Conservation (phyloP, 2,113 vertebrate genomes). For the Nestor notabilis region DNA sequence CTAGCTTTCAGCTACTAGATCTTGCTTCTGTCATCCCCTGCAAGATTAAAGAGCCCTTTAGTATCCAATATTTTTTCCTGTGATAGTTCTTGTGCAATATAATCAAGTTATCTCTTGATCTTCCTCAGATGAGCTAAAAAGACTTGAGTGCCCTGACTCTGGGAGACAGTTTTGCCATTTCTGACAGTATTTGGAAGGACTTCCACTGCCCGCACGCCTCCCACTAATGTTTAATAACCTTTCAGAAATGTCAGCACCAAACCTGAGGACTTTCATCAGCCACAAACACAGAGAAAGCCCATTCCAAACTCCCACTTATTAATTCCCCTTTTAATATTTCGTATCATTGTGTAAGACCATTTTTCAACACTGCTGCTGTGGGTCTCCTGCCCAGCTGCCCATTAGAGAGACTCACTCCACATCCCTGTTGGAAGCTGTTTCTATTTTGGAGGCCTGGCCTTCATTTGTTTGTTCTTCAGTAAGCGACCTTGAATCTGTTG, state of each 20-base stretch:
- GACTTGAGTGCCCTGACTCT: accelerated
- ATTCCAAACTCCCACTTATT: neutral
- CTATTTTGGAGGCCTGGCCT: neutral
- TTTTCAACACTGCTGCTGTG: accelerated
- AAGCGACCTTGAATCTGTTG: neutral
- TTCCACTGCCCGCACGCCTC: neutral
- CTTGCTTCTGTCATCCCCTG: neutral
- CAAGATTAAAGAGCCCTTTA: constrained; percentile 13
- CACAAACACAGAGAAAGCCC: neutral
- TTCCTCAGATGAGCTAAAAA: neutral
- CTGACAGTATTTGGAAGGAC: neutral
- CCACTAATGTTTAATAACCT: neutral
- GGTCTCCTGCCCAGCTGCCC: neutral
- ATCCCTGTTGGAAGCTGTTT: neutral
- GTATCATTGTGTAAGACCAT: neutral
- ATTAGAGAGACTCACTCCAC: neutral
- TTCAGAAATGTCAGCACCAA: neutral
- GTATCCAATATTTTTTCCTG: neutral
- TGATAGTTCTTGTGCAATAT: neutral
- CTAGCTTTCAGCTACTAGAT: neutral
- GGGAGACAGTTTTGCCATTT: neutral
- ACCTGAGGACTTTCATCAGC: neutral
- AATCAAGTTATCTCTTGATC: neutral
- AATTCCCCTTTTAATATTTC: neutral
- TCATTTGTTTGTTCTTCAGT: neutral